Evolutionary conservation across 2,888 invertebrate species (phyloP), one percentile per base, ranked within the genome.

Genomic region (Portevinia maculata): DNA sequence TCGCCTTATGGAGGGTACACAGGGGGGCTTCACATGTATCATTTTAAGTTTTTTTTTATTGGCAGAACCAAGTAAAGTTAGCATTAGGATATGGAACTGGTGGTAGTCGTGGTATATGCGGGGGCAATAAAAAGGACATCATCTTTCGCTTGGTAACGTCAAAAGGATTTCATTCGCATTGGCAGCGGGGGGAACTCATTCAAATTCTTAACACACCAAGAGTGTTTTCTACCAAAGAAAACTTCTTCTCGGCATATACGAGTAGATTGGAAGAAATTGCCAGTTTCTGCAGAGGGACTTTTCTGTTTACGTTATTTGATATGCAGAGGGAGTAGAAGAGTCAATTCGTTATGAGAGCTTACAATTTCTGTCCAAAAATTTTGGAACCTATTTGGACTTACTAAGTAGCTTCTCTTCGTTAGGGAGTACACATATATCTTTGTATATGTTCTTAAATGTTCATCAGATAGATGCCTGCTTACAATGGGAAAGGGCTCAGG

Each of bases 11-110:
- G 11, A 17, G 69, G 6, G 57, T 34, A n/a, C n/a, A n/a, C n/a
- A n/a, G 41, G 9, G n/a, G n/a, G 28, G n/a, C 19, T 21, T 75
- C 75, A 70, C 69, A 83, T 83, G 78, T 78, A 83, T 78, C 71
- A 83, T 67, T 83, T 83, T 83, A 83, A 78, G 83, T 78, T 83
- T 48, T 73, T 73, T 83, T 83, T 83, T 78, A 76, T 73, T 55
- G 71, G 50, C 37, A 55, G 64, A 76, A 65, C 76, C 52, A 52
- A 60, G 70, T 64, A 34, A 73, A 55, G 53, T 67, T 52, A 11
- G 52, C 57, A 59, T 65, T 75, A 52, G 44, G 17, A 59, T 52
- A 39, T 30, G 59, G 41, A 44, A 50, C 28, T 34, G 15, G 59
- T 48, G 41, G 44, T 76, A 50, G 19, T 34, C 15, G 59, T 48